A percentile compares a stretch with the other conserved stretches of the same genome.
Conservation (phyloP, 2,888 invertebrate genomes). For the Vannuccia rotundouncinata region DNA sequence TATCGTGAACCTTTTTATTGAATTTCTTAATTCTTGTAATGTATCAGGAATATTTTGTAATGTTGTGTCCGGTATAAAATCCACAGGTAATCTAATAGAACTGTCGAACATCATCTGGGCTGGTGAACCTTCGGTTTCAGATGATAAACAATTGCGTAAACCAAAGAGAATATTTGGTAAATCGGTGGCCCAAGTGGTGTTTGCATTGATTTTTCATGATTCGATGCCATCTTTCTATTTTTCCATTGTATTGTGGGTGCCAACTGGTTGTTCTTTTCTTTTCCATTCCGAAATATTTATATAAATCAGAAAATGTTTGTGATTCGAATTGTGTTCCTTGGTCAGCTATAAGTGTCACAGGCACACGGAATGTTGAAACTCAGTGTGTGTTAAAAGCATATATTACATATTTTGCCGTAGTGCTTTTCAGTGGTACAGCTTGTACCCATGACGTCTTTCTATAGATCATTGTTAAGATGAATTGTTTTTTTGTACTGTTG, state of each 20-base stretch:
- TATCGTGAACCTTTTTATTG: constrained; percentile 15
- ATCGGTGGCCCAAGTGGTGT: constrained; percentile 1
- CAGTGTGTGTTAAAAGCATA: constrained; percentile 17
- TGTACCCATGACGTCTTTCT: not conserved
- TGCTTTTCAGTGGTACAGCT: not conserved
- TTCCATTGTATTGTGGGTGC: constrained; percentile 21
- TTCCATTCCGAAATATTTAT: not conserved
- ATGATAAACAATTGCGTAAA: constrained; percentile 10
- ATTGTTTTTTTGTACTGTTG: not conserved
- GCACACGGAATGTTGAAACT: constrained; percentile 17
- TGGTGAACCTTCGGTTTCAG: not conserved
- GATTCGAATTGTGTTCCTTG: constrained; percentile 13
- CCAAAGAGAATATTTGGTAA: constrained; percentile 10
- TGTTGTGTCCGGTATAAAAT: constrained; percentile 13
- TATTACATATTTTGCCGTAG: not conserved
- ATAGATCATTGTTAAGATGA: not conserved
- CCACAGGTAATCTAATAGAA: constrained; percentile 12
- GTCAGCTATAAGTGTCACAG: constrained; percentile 1
- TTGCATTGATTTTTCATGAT: too few species aligned
- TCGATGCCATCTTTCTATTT: too few species aligned
- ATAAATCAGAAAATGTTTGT: not conserved
- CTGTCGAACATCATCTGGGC: constrained; percentile 1
- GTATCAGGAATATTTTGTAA: constrained; percentile 17
- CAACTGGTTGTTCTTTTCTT: constrained; percentile 8
- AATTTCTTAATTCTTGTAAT: constrained; percentile 18